These are phyloP conservation scores for Ammodytes marinus DNA, from an alignment of 2,113 vertebrate species.

Conservation along the genomic window DNA sequence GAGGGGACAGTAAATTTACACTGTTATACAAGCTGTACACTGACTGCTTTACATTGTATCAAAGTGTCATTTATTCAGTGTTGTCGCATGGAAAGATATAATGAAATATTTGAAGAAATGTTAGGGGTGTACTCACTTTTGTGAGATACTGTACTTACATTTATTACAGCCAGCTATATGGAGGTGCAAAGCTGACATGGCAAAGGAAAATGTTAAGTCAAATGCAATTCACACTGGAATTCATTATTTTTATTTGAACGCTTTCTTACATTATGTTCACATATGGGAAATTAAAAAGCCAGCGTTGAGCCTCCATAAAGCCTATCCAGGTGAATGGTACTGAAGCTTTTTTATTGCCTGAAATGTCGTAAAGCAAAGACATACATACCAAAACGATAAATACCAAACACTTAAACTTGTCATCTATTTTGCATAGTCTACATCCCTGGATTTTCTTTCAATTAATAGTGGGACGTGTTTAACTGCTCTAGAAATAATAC, in stretches of 20 bases:
- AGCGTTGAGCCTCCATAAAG: neutral
- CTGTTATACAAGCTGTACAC: too few species aligned
- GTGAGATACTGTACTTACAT: too few species aligned
- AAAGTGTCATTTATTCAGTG: too few species aligned
- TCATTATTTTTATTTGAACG: neutral
- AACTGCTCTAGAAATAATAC: conserved; percentile 6
- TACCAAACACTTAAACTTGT: neutral
- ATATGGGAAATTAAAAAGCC: neutral
- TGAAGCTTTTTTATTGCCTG: neutral
- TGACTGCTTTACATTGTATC: too few species aligned
- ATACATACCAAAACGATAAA: neutral
- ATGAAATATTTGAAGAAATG: too few species aligned
- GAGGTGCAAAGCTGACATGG: neutral
- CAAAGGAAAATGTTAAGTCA: neutral
- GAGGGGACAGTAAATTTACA: too few species aligned
- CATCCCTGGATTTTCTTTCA: neutral
- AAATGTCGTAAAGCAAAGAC: conserved; percentile 5
- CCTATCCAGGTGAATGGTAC: neutral
- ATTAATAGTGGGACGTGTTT: conserved; percentile 1
- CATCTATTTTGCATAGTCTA: neutral
- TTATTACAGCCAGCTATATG: too few species aligned
- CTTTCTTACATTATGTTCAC: neutral
- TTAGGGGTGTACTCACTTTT: too few species aligned
- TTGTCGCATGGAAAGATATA: too few species aligned
- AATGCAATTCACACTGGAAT: neutral